Evolutionary conservation across 2,113 vertebrate genomes (phyloP), one percentile per base, ranked within the genome.

Genomic region (Solea solea): DNA sequence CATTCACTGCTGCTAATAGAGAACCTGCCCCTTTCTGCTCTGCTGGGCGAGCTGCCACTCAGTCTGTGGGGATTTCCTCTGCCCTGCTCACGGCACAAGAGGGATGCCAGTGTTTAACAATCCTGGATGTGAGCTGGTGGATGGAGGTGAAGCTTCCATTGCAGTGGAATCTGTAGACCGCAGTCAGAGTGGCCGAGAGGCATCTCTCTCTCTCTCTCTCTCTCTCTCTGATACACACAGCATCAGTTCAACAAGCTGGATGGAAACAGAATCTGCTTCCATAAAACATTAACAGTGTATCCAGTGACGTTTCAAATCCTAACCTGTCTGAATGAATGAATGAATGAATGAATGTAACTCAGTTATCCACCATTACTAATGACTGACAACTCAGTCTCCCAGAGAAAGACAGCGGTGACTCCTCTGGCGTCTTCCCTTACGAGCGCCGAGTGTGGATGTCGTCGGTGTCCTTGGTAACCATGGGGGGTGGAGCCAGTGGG

Each of bases 381-480:
- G 15, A 63, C 65, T 57, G 84, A 82, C 82, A 79, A 86, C 53
- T 82, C 80, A 60, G 75, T 84, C 80, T 66, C 64, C 58, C 61
- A 15, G 45, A 74, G 64, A 82, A 69, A 81, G 56, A 69, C 58
- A 56, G 62, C 60, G 76, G 67, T 62, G 64, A 61, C 62, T 81
- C 71, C 76, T 81, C 55, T 50, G 65, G 63, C 54, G 13, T 57
- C 55, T 44, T 64, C 44, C 58, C 39, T 54, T 10, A 51, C 40
- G 0, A 75, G 56, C 25, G 27, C 59, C 52, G 2, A n/a, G 45
- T 6, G 42, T 21, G 60, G 83, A 89, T 84, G 84, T 56, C 16
- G 59, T 46, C 54, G 9, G 79, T 86, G 86, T 88, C 89, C 88
- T 89, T 89, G 82, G 83, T 74, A 86, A 91, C 88, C 69, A 49